Conservation (phyloP, 2,888 invertebrate genomes). For the Tetragonula carbonaria region DNA sequence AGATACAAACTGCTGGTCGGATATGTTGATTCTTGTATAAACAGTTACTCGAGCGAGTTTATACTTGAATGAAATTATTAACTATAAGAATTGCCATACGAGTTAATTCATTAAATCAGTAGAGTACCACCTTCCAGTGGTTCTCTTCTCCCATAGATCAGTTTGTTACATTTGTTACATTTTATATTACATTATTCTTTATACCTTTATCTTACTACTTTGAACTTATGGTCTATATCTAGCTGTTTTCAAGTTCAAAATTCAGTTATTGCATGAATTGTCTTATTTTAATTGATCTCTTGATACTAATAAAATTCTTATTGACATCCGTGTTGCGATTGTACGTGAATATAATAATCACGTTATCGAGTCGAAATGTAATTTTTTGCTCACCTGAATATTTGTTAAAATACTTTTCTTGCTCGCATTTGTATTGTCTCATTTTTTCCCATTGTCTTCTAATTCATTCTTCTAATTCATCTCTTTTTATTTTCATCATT, state of each 20-base stretch:
- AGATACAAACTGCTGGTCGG: background rate
- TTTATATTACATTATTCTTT: background rate
- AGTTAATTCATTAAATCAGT: constrained; percentile 35
- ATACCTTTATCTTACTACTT: background rate
- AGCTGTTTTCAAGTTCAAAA: background rate
- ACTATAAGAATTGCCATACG: constrained; percentile 29
- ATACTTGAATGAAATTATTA: constrained; percentile 8
- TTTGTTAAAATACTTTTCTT: background rate
- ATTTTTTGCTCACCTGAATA: background rate
- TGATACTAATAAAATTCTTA: background rate
- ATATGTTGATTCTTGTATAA: background rate
- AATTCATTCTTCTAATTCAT: background rate
- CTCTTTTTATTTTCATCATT: background rate
- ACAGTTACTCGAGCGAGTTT: constrained; percentile 1
- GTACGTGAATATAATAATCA: background rate
- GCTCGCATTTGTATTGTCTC: background rate
- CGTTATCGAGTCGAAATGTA: background rate
- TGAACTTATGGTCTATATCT: background rate
- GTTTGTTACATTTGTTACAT: no score
- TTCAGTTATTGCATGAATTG: background rate
- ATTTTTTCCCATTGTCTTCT: background rate
- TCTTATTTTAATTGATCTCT: background rate
- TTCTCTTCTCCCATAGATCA: constrained; percentile 1
- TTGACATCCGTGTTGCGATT: background rate
- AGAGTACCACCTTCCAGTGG: constrained; percentile 13